Evolutionary conservation across 2,113 vertebrate species (phyloP).

Genomic region (Microcebus griseorufus): DNA sequence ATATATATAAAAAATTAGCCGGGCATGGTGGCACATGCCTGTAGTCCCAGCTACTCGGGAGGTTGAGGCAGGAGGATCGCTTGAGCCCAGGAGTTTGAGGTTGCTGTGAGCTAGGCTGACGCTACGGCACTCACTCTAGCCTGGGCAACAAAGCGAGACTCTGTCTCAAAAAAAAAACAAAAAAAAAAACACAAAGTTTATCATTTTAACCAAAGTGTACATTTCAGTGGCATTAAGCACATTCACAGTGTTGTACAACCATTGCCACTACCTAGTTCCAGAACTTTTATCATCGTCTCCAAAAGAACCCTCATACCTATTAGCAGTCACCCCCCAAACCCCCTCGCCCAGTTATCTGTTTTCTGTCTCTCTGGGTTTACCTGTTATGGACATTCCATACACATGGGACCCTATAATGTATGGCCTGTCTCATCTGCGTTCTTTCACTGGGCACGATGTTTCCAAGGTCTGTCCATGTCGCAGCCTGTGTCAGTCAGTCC

Average conservation of each 20-base stretch:
- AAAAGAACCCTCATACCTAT: background rate
- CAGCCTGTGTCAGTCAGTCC: background rate
- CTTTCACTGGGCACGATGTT: background rate
- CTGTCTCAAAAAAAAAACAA: no score
- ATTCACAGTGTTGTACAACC: rapidly evolving
- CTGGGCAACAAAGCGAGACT: no score
- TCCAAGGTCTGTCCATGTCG: background rate
- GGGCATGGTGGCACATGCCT: no score
- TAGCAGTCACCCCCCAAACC: background rate
- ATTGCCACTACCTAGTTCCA: background rate
- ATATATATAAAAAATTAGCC: no score
- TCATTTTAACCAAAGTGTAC: background rate
- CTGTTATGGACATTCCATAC: background rate
- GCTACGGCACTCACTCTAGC: no score
- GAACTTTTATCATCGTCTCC: background rate
- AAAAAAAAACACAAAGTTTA: no score
- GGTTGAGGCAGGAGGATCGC: no score
- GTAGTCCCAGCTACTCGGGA: no score
- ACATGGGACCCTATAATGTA: background rate
- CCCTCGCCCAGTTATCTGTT: background rate
- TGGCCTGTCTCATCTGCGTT: background rate
- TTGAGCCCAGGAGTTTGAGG: no score
- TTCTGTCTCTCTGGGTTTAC: background rate
- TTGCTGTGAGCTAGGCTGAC: no score
- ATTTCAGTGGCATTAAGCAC: background rate